These are phyloP conservation scores for Rotaria macrura DNA, from an alignment of 2,888 invertebrate genomes.

Conservation along the genomic window DNA sequence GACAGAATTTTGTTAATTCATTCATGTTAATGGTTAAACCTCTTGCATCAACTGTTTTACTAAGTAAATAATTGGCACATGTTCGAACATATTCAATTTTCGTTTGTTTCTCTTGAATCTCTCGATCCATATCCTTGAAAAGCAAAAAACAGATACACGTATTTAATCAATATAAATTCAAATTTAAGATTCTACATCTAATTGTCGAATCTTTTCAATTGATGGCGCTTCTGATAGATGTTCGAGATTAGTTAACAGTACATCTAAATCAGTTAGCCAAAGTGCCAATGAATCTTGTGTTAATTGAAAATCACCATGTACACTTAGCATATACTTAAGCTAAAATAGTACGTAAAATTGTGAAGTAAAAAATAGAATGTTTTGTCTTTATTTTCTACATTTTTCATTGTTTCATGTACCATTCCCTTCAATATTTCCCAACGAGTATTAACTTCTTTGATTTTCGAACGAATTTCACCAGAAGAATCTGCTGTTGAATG, in stretches of 20 bases:
- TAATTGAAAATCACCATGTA: constrained; percentile 19
- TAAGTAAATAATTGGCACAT: constrained; percentile 8
- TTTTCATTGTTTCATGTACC: background rate
- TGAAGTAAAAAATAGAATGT: background rate
- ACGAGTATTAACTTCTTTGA: background rate
- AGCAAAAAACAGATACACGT: background rate
- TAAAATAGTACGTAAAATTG: background rate
- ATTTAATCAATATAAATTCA: background rate
- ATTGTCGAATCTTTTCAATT: constrained; percentile 1
- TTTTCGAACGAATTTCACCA: background rate
- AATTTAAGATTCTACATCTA: background rate
- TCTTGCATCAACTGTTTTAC: background rate
- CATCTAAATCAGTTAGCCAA: constrained; percentile 19
- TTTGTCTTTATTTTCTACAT: background rate
- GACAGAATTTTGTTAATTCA: constrained; percentile 18
- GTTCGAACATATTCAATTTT: constrained; percentile 21
- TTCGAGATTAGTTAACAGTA: background rate
- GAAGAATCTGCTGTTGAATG: background rate
- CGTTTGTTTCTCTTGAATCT: constrained; percentile 1
- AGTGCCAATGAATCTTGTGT: constrained; percentile 13
- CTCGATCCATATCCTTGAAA: background rate
- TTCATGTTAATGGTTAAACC: constrained; percentile 11
- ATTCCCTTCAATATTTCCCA: background rate
- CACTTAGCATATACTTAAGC: constrained; percentile 21
- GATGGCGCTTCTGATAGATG: constrained; percentile 17